Conservation (phyloP, 2,888 invertebrate species). For the Monopis laevigella region DNA sequence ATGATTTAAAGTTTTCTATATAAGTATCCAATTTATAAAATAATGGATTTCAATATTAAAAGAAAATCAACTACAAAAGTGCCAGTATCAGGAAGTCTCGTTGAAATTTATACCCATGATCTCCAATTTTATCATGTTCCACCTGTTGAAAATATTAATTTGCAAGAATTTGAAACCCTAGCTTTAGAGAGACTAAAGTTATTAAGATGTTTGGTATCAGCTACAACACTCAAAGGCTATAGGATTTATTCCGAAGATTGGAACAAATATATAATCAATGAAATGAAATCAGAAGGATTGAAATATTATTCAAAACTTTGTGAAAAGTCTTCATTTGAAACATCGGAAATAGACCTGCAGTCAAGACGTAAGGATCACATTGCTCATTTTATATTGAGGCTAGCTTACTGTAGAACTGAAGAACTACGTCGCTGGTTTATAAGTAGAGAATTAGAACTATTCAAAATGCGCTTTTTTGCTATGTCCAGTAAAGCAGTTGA, state of each 20-base stretch:
- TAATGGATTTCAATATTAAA: constrained; percentile 56
- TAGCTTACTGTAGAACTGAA: constrained; percentile 90
- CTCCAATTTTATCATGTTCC: constrained; percentile 81
- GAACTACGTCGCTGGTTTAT: constrained; percentile 91
- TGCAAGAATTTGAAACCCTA: constrained; percentile 88
- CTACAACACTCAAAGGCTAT: constrained; percentile 70
- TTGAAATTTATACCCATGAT: constrained; percentile 75
- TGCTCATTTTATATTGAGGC: constrained; percentile 91
- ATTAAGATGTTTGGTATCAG: constrained; percentile 79
- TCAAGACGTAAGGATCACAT: constrained; percentile 83
- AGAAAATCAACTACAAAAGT: constrained; percentile 45
- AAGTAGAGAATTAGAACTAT: constrained; percentile 87
- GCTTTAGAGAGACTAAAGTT: constrained; percentile 86
- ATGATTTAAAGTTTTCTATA: too few species aligned
- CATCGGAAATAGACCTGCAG: constrained; percentile 70
- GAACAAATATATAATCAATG: constrained; percentile 70
- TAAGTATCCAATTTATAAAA: too few species aligned
- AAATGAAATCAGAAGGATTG: constrained; percentile 73
- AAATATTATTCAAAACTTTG: constrained; percentile 72
- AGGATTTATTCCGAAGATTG: constrained; percentile 73
- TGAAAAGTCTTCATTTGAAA: constrained; percentile 59
- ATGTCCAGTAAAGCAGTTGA: constrained; percentile 71
- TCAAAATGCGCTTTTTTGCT: constrained; percentile 79
- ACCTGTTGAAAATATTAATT: constrained; percentile 76
- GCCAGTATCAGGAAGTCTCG: constrained; percentile 44